Evolutionary conservation across 2,797 vertebrate genomes (phyloP), one percentile per base, ranked within the genome.

Genomic region (Lateolabrax maculatus): DNA sequence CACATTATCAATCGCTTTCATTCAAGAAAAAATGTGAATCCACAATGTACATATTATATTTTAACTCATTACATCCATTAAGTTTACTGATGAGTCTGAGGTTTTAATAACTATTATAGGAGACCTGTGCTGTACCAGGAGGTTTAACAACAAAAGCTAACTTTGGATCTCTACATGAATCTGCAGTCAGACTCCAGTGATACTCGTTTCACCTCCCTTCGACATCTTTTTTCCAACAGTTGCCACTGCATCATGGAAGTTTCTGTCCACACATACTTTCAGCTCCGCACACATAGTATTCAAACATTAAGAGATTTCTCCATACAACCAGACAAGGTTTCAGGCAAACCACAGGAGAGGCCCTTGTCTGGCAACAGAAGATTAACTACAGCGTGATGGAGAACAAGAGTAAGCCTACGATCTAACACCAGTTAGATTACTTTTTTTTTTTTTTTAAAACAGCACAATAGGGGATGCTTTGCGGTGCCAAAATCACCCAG

Each of bases 221-320:
- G 43, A 60, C 58, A 57, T 65, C 25, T 56, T 68, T 63, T 73
- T 56, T 58, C 53, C 74, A 27, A 19, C 65, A 49, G 62, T 43
- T 74, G 29, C 58, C 53, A n/a, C 56, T 68, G 62, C 69, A 87
- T 86, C 77, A 78, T 75, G 72, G 79, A 85, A 64, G 69, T 68
- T 87, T 90, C 78, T 88, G 65, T 80, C 80, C 77, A 46, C 76
- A 56, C 80, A 86, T 80, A 83, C 46, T 75, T 87, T 85, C n/a
- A 80, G 63, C 66, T 52, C 46, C 5, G 5, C 80, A 70, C 64
- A 75, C 68, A 49, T 77, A 83, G 49, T 75, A 87, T 81, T 89
- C 81, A 84, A 81, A 87, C 80, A 88, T 80, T 63, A 81, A 83
- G 83, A 84, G 78, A 90, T 86, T 80, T 84, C 73, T 85, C 73